These are phyloP conservation scores for Pipistrellus pipistrellus DNA, from an alignment of 2,797 vertebrate species.

Conservation along the genomic window DNA sequence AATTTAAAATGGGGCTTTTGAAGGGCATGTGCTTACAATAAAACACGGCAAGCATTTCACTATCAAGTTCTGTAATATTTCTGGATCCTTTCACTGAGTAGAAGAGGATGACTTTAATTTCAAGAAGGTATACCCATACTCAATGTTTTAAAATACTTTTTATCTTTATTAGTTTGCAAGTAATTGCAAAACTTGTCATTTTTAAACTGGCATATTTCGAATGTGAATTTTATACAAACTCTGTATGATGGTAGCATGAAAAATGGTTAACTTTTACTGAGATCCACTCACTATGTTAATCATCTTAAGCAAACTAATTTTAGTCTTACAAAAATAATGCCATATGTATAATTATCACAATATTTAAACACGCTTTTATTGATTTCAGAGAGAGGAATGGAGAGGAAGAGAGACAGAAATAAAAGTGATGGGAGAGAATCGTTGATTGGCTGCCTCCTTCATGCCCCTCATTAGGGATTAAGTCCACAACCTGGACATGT, in stretches of 20 bases:
- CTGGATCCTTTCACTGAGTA: background rate
- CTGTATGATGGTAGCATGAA: background rate
- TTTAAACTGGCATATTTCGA: background rate
- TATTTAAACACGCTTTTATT: too few relatives aligned
- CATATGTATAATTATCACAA: background rate
- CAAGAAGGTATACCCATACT: background rate
- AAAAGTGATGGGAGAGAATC: too few relatives aligned
- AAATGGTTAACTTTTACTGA: background rate
- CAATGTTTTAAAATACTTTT: background rate
- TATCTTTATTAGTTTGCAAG: background rate
- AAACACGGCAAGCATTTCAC: background rate
- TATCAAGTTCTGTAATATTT: background rate
- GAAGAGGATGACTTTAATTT: conserved; percentile 8
- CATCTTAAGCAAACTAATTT: background rate
- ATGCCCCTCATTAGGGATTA: too few relatives aligned
- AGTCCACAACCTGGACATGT: too few relatives aligned
- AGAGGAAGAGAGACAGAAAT: too few relatives aligned
- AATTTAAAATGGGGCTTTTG: background rate
- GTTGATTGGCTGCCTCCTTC: too few relatives aligned
- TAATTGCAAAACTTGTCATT: background rate
- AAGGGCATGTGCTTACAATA: background rate
- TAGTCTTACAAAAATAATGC: background rate
- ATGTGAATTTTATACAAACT: background rate
- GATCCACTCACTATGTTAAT: background rate
- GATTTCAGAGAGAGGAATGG: too few relatives aligned